These are phyloP conservation scores for Tor tambroides DNA, from an alignment of 2,113 vertebrate species.

Conservation along the genomic window DNA sequence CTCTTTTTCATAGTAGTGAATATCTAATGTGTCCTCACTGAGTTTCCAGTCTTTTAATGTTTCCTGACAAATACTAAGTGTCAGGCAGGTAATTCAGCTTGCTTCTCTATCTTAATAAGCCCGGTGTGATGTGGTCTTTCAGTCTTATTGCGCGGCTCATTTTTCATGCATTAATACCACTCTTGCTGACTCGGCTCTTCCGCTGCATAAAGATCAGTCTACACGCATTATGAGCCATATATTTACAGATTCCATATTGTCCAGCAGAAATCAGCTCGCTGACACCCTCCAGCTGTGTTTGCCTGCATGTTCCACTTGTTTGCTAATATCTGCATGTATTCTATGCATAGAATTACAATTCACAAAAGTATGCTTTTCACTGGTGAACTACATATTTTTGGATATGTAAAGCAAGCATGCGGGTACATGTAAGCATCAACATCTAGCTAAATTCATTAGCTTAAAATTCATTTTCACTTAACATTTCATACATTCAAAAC, in stretches of 20 bases:
- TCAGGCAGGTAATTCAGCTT: conserved; percentile 64
- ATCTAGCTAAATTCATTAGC: too few relatives aligned
- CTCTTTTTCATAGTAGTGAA: conserved; percentile 5
- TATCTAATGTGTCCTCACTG: conserved; percentile 23
- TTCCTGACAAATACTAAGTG: conserved; percentile 46
- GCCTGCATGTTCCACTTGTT: neutral
- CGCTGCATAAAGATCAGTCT: conserved; percentile 76
- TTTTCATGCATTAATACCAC: conserved; percentile 80
- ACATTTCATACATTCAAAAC: too few relatives aligned
- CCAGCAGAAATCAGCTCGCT: conserved; percentile 63
- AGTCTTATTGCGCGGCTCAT: conserved; percentile 77
- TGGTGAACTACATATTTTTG: too few relatives aligned
- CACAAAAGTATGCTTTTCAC: too few relatives aligned
- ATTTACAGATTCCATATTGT: conserved; percentile 78
- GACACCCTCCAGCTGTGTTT: conserved; percentile 44
- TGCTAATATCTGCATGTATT: conserved; percentile 8
- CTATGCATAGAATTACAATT: too few relatives aligned
- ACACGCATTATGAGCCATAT: conserved; percentile 77
- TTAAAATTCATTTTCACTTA: too few relatives aligned
- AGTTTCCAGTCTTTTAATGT: conserved; percentile 43
- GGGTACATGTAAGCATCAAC: too few relatives aligned
- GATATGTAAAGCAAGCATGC: too few relatives aligned
- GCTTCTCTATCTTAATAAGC: conserved; percentile 81
- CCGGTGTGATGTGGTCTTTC: conserved; percentile 74
- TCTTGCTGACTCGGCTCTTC: conserved; percentile 78